These are phyloP conservation scores for Melanophora roralis DNA, from an alignment of 2,888 invertebrate species.

Conservation along the genomic window DNA sequence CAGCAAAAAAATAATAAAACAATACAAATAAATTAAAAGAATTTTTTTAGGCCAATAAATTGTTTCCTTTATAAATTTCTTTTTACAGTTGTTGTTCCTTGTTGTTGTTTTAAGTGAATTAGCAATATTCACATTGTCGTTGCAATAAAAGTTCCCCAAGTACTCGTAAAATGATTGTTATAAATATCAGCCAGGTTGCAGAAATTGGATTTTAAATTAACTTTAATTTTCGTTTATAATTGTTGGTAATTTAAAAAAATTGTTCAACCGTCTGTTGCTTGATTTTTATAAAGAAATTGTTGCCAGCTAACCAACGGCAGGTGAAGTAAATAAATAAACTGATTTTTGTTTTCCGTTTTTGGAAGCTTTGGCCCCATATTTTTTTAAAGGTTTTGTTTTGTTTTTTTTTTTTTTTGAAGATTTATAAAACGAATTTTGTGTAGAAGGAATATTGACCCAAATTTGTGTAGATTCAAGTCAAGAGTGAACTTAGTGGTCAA, in stretches of 20 bases:
- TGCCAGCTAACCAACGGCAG: conserved; percentile 29
- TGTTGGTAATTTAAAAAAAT: conserved; percentile 42
- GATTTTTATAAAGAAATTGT: background rate
- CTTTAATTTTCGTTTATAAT: conserved; percentile 48
- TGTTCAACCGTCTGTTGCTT: background rate
- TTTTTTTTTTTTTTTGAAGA: too few relatives aligned
- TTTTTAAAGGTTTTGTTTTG: too few relatives aligned
- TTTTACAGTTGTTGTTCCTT: background rate
- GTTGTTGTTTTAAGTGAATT: conserved; percentile 2
- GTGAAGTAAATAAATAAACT: too few relatives aligned
- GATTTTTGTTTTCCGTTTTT: too few relatives aligned
- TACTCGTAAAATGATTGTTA: conserved; percentile 1
- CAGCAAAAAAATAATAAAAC: conserved; percentile 23
- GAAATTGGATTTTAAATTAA: conserved; percentile 45
- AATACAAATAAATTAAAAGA: conserved; percentile 30
- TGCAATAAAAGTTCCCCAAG: background rate
- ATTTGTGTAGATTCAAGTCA: too few relatives aligned
- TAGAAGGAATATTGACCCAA: too few relatives aligned
- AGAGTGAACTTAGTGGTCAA: too few relatives aligned
- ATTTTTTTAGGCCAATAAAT: conserved; percentile 51
- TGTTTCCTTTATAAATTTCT: conserved; percentile 42
- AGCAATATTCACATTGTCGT: conserved; percentile 13
- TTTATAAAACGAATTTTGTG: too few relatives aligned
- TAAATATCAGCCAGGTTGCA: conserved; percentile 28
- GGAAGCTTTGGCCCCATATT: too few relatives aligned